These are phyloP conservation scores for Tachina fera DNA, from an alignment of 2,888 invertebrate species.

Conservation along the genomic window DNA sequence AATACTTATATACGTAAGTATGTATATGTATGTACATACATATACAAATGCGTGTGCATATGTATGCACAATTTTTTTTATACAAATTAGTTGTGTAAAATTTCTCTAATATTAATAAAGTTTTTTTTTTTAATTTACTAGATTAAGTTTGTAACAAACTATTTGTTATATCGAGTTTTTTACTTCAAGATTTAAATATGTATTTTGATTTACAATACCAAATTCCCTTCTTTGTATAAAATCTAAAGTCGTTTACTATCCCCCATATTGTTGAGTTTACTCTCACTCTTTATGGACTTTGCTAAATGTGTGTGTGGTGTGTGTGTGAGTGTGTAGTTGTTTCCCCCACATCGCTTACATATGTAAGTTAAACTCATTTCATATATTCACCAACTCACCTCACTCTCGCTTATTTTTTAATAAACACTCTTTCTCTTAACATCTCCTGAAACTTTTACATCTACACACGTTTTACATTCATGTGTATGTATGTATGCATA, in stretches of 20 bases:
- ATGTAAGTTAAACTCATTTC: not conserved
- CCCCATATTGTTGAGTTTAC: slow-evolving; percentile 58
- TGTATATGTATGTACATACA: not conserved
- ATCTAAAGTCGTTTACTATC: slow-evolving; percentile 43
- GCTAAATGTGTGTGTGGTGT: slow-evolving; percentile 25
- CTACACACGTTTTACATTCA: not conserved
- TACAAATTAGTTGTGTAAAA: not conserved
- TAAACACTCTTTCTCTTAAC: slow-evolving; percentile 34
- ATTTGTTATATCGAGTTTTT: not conserved
- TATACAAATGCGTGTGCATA: no score
- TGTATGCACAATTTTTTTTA: not conserved
- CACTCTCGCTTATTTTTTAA: slow-evolving; percentile 49
- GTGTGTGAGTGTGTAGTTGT: slow-evolving; percentile 20
- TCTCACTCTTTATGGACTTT: slow-evolving; percentile 54
- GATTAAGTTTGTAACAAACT: not conserved
- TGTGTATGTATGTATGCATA: not conserved
- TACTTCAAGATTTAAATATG: slow-evolving; percentile 1
- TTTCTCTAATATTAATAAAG: not conserved
- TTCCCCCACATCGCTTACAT: not conserved
- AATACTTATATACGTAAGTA: not conserved
- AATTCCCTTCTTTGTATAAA: slow-evolving; percentile 26
- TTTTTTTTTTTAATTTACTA: no score
- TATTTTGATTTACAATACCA: not conserved
- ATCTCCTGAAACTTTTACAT: slow-evolving; percentile 1
- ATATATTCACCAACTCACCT: slow-evolving; percentile 20